A percentile compares a stretch with the other conserved stretches of the same genome.
These are phyloP conservation scores for Cephus nigrinus DNA, from an alignment of 2,888 invertebrate genomes.

Conservation along the genomic window DNA sequence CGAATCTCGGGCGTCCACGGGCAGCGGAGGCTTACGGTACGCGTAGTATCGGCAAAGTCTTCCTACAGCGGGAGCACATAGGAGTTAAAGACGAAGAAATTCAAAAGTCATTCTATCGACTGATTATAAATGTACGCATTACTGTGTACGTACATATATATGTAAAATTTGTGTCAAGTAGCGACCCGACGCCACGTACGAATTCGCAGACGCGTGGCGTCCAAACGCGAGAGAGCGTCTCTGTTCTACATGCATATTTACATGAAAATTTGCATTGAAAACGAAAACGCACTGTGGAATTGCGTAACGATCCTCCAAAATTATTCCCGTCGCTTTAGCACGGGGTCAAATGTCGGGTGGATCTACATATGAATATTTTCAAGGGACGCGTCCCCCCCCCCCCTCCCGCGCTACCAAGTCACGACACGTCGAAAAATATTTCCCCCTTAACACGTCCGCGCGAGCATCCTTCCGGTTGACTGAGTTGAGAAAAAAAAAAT, in stretches of 20 bases:
- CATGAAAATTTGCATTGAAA: neutral
- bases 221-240: neutral
- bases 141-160: neutral
- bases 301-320: neutral
- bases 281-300: neutral
- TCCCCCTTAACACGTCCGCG: neutral
- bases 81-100: neutral
- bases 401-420: too few species aligned
- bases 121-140: neutral
- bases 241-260: neutral
- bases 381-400: neutral
- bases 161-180: neutral
- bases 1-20: conserved; percentile 22
- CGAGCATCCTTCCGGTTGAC: neutral
- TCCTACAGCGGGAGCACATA: neutral
- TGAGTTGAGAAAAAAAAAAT: neutral
- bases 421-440: too few species aligned
- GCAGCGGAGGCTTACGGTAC: neutral
- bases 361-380: neutral
- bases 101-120: neutral
- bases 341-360: neutral
- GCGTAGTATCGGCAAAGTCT: too few species aligned
- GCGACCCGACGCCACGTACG: neutral
- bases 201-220: neutral
- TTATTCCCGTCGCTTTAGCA: neutral